phyloP scores from a whole-genome alignment of 2,888 invertebrate species.

The Cylloceria caligata region DNA sequence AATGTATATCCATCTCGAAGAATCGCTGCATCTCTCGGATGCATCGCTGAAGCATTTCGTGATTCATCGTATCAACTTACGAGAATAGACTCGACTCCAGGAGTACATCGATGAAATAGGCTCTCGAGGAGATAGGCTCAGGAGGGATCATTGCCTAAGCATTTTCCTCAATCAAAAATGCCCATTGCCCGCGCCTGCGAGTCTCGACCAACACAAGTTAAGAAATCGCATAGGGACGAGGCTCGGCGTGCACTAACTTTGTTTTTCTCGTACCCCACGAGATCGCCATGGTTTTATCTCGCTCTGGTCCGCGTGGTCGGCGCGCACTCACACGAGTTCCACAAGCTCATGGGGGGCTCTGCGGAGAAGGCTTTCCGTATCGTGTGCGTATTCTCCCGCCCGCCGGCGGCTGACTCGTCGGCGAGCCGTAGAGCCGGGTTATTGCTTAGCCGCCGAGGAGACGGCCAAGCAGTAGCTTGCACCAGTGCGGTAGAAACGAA shows the following conservation, averaged over 20 bases:
- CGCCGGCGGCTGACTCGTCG: slow-evolving; percentile 22
- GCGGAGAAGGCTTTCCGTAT: slow-evolving; percentile 30
- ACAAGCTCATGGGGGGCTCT: slow-evolving; percentile 18
- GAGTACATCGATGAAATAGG: slow-evolving; percentile 40
- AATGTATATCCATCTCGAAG: not conserved
- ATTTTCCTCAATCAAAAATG: slow-evolving; percentile 53
- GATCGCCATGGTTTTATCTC: slow-evolving; percentile 34
- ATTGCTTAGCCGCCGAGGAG: slow-evolving; percentile 67
- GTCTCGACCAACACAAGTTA: slow-evolving; percentile 47
- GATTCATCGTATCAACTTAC: not conserved
- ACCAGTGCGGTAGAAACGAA: slow-evolving; percentile 54
- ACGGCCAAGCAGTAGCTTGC: slow-evolving; percentile 65
- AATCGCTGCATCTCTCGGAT: not conserved
- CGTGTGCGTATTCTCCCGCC: slow-evolving; percentile 30
- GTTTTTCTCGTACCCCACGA: slow-evolving; percentile 36
- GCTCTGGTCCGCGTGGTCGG: slow-evolving; percentile 16
- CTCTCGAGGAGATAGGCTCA: too few relatives aligned
- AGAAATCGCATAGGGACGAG: not conserved
- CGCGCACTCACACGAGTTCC: slow-evolving; percentile 1
- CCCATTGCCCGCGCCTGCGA: slow-evolving; percentile 46
- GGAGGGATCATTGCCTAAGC: slow-evolving; percentile 25
- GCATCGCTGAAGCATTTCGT: not conserved
- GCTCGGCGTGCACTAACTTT: slow-evolving; percentile 38
- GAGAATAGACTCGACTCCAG: slow-evolving; percentile 16
- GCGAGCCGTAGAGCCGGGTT: slow-evolving; percentile 61